Conservation (phyloP, 2,113 vertebrate genomes). For the Zingel zingel region DNA sequence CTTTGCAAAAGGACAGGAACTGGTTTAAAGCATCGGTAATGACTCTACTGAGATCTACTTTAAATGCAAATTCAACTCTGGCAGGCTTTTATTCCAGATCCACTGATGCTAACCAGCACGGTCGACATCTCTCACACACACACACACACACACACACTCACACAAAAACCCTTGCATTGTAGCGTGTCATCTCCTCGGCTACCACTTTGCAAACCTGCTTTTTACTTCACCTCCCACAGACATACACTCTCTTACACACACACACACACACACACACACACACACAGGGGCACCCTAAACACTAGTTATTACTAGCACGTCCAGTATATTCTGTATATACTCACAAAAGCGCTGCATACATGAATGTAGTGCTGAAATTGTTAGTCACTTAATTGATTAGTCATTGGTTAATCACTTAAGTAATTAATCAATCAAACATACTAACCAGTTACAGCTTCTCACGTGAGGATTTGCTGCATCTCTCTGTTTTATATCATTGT, state of each 20-base stretch:
- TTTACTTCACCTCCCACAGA: too few species aligned
- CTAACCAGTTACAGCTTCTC: background rate
- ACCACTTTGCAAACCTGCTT: too few species aligned
- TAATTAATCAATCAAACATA: too few species aligned
- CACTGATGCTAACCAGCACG: slow-evolving; percentile 17
- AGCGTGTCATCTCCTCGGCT: too few species aligned
- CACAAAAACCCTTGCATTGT: too few species aligned
- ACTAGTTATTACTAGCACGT: background rate
- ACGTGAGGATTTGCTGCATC: background rate
- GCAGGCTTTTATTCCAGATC: slow-evolving; percentile 25
- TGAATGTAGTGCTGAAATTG: background rate
- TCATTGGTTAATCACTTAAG: background rate
- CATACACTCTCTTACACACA: background rate
- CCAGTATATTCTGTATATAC: background rate
- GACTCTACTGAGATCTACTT: slow-evolving; percentile 37
- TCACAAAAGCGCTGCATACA: background rate
- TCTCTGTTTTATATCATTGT: too few species aligned
- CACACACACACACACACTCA: slow-evolving; percentile 15
- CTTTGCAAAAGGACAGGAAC: slow-evolving; percentile 15
- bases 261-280: background rate
- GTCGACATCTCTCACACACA: background rate
- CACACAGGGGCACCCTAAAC: background rate
- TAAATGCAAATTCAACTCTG: slow-evolving; percentile 40
- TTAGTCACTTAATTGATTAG: background rate
- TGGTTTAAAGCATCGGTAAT: slow-evolving; percentile 26